Evolutionary conservation across 1,140 invertebrate species (phyloP), one percentile per base, ranked within the genome.

Genomic region (Aphelinus atriplicis): DNA sequence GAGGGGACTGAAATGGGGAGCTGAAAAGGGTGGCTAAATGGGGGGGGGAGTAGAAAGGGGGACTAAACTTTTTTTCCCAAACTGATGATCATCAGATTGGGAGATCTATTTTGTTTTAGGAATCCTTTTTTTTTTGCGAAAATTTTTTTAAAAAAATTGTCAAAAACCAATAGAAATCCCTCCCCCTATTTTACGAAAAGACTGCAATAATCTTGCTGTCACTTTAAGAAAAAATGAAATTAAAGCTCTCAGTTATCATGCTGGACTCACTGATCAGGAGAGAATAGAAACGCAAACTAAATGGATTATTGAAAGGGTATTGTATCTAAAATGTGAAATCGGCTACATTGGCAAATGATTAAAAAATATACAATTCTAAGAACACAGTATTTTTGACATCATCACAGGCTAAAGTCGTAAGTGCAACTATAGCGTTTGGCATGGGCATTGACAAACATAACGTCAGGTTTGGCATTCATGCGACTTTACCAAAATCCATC

Each of bases 361-460:
- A 53, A n/a, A n/a, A 9, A 47, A 58, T 53, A 46, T 57, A 50
- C 55, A 26, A 53, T 26, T 42, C 42, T 56, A 26, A 46, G 47
- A 48, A 48, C 1, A 26, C 26, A 26, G 26, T 26, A n/a, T 72
- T 9, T 69, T 43, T 48, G 7, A 42, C 4, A 42, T 53, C 7
- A 58, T 75, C 71, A 63, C 70, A 86, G 85, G 63, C 85, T 3
- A 82, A 83, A 69, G 84, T 89, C 48, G 94, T 98, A 43, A 97
- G 96, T 86, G 97, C 97, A 43, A 99, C 97, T 0, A 96, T 99
- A 78, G 97, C 97, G 0, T 98, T 98, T 90, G 96, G 96, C 58
- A 98, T 99, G 97, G 98, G 97, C 9, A 97, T 99, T 76, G 97
- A 99, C 89, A 99, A 99, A 84, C 94, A 97, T 9, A 95, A 97